Evolutionary conservation across 1,140 invertebrate genomes (phyloP).

Genomic region (Tigriopus japonicus): DNA sequence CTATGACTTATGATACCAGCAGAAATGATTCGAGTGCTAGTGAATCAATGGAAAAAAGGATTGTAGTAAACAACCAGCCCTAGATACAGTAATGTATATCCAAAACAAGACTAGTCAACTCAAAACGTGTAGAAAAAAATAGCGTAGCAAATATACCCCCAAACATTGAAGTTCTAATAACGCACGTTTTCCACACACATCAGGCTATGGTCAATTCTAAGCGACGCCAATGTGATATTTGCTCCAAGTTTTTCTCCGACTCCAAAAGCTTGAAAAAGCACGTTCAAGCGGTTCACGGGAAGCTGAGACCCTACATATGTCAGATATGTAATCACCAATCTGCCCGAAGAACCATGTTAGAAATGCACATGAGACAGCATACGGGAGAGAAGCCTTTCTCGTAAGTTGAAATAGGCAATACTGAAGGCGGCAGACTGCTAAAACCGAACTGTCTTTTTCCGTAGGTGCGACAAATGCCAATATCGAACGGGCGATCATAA

Average conservation of each 20-base stretch:
- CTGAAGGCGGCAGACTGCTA: background rate
- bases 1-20: too few species aligned
- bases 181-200: too few species aligned
- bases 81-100: background rate
- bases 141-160: too few species aligned
- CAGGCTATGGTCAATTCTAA: slow-evolving; percentile 29
- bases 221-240: slow-evolving; percentile 44
- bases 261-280: slow-evolving; percentile 53
- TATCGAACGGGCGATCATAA: slow-evolving; percentile 62
- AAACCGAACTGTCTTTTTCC: background rate
- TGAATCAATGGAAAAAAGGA: too few species aligned
- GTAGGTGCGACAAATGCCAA: slow-evolving; percentile 45
- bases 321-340: slow-evolving; percentile 50
- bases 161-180: too few species aligned
- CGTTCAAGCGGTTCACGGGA: slow-evolving; percentile 52
- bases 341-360: slow-evolving; percentile 22
- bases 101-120: too few species aligned
- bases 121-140: too few species aligned
- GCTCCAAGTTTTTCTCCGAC: slow-evolving; percentile 44
- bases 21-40: too few species aligned
- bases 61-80: slow-evolving; percentile 21
- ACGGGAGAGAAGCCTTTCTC: slow-evolving; percentile 58
- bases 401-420: slow-evolving; percentile 23
- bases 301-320: slow-evolving; percentile 51
- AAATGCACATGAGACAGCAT: slow-evolving; percentile 47